phyloP scores from a whole-genome alignment of 2,113 vertebrate species.

The Chascanopsetta lugubris region DNA sequence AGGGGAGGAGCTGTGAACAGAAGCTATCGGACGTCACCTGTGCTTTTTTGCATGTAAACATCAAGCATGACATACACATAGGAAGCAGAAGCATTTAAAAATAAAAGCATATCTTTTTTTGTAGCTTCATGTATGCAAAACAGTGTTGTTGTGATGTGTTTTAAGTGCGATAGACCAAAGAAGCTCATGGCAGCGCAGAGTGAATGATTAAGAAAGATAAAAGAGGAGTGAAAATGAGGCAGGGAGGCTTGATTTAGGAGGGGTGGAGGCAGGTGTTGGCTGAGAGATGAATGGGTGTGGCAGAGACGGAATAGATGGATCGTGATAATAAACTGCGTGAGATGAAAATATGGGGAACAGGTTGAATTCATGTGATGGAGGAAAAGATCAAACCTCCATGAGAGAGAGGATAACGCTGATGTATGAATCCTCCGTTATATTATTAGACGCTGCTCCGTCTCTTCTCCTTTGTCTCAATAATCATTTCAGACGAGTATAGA shows the following conservation, averaged over 20 bases:
- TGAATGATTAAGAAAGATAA: neutral
- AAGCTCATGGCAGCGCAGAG: neutral
- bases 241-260: slow-evolving; percentile 8
- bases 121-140: slow-evolving; percentile 32
- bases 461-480: slow-evolving; percentile 37
- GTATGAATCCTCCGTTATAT: slow-evolving; percentile 54
- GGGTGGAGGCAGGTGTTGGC: slow-evolving; percentile 33
- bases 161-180: slow-evolving; percentile 12
- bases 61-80: no score
- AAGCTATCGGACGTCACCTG: no score
- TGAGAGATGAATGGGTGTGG: slow-evolving; percentile 52
- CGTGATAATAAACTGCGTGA: slow-evolving; percentile 54
- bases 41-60: no score
- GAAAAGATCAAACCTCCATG: slow-evolving; percentile 46
- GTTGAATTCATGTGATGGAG: slow-evolving; percentile 25
- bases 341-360: slow-evolving; percentile 46
- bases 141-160: slow-evolving; percentile 18
- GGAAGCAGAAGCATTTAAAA: no score
- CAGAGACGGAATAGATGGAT: slow-evolving; percentile 56
- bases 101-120: no score
- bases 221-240: neutral
- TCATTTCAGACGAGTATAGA: slow-evolving; percentile 34
- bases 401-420: slow-evolving; percentile 58
- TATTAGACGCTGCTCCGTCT: slow-evolving; percentile 59
- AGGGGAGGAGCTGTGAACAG: no score